These are phyloP conservation scores for Amyelois transitella DNA, from an alignment of 1,140 invertebrate species.

Conservation along the genomic window DNA sequence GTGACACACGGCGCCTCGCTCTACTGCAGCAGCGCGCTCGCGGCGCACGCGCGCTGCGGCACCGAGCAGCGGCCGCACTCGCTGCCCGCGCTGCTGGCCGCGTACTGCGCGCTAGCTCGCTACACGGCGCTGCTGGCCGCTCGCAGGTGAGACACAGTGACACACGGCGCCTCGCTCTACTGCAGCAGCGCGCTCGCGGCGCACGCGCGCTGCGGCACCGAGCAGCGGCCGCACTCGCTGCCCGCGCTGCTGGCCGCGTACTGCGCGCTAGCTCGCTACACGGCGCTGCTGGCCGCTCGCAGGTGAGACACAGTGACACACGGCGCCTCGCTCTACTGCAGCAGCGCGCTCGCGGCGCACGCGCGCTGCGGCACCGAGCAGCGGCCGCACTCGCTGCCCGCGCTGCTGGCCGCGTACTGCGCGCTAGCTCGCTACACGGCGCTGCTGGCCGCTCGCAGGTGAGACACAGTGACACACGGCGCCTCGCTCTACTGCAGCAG, in stretches of 20 bases:
- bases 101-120: slow-evolving; percentile 35
- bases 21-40: background rate
- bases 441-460: slow-evolving; percentile 25
- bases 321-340: background rate
- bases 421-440: slow-evolving; percentile 42
- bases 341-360: background rate
- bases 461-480: background rate
- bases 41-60: background rate
- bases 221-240: background rate
- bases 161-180: background rate
- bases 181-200: background rate
- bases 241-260: background rate
- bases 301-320: slow-evolving; percentile 9
- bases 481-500: background rate
- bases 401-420: slow-evolving; percentile 10
- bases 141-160: slow-evolving; percentile 11
- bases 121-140: slow-evolving; percentile 31
- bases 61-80: background rate
- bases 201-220: background rate
- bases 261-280: slow-evolving; percentile 43
- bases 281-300: slow-evolving; percentile 23
- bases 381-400: background rate
- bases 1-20: background rate
- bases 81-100: background rate
- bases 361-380: background rate